These are phyloP conservation scores for Egretta garzetta DNA, from an alignment of 2,113 vertebrate species.

Conservation along the genomic window DNA sequence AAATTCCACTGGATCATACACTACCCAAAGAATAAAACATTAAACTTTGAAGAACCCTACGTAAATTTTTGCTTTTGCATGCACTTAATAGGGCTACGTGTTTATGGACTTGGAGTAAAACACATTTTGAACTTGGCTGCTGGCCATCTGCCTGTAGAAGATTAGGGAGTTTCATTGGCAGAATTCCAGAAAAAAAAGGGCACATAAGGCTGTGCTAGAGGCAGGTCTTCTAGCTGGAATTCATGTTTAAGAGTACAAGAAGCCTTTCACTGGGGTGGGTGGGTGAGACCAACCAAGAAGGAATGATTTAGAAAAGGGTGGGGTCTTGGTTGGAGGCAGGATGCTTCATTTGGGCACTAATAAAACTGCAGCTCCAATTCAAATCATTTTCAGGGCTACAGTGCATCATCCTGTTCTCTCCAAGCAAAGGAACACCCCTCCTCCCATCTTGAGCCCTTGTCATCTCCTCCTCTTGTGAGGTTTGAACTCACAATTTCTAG, in stretches of 20 bases:
- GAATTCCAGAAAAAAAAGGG: conserved; percentile 12
- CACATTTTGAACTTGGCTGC: conserved; percentile 27
- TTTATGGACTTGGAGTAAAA: conserved; percentile 11
- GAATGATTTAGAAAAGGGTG: not conserved
- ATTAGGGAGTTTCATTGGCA: conserved; percentile 31
- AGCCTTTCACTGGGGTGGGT: not conserved
- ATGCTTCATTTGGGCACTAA: not conserved
- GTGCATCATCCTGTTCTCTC: not conserved
- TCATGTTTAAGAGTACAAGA: not conserved
- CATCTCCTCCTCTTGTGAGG: not conserved
- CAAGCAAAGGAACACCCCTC: not conserved
- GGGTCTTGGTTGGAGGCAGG: not conserved
- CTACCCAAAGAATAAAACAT: not conserved
- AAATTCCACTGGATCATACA: not conserved
- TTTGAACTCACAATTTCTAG: not conserved
- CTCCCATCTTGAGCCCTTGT: not conserved
- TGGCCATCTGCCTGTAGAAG: conserved; percentile 19
- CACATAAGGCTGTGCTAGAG: not conserved
- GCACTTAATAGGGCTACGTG: not conserved
- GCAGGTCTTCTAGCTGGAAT: not conserved
- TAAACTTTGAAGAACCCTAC: not conserved
- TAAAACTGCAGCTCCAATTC: not conserved
- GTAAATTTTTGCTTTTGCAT: not conserved
- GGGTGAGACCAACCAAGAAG: not conserved
- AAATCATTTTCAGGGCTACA: not conserved